Evolutionary conservation across 2,113 vertebrate genomes (phyloP), one percentile per base, ranked within the genome.

Genomic region (Paradoxurus hermaphroditus): DNA sequence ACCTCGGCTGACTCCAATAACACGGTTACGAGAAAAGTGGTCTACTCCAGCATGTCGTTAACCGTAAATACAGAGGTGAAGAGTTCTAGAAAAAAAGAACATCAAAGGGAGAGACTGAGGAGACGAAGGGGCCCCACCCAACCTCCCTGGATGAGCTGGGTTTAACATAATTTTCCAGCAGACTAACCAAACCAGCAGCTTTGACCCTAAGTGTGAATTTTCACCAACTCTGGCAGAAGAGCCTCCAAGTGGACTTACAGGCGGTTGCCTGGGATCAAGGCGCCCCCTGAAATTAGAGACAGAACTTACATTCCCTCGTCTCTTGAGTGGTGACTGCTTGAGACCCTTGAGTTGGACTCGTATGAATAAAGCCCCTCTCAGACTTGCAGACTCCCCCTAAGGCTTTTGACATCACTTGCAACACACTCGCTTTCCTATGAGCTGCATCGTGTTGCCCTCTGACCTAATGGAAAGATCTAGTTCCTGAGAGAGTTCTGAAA

Each of bases 41-140:
- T 88, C 78, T 25, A 29, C 75, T 79, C 39, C 59, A 73, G 65
- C 51, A 3, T 67, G 82, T 86, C 29, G 51, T 93, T 67, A 87
- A 89, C 77, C 23, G 31, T 96, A 97, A 98, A 97, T 95, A 85
- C 72, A 96, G 97, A 97, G 72, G 79, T 93, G 84, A 96, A 94
- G 83, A 81, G 53, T 78, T 95, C 89, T 91, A 90, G 86, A 31
- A 81, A 75, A 65, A 95, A 97, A 97, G 93, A 91, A 81, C 82
- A 89, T 97, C 94, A 98, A 98, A 79, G 59, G 53, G 95, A 94
- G 94, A 91, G 77, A 91, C 34, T 5, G 21, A 94, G 59, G 85
- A 56, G 53, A 77, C 1, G 1, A 65, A 59, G 44, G 51, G 2
- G 65, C 14, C 51, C 82, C 94, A 91, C 86, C 91, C 93, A 75